Evolutionary conservation across 37 sponge, comb jelly and placozoan species (phyloP).

Genomic region (Tethya wilhelma): DNA sequence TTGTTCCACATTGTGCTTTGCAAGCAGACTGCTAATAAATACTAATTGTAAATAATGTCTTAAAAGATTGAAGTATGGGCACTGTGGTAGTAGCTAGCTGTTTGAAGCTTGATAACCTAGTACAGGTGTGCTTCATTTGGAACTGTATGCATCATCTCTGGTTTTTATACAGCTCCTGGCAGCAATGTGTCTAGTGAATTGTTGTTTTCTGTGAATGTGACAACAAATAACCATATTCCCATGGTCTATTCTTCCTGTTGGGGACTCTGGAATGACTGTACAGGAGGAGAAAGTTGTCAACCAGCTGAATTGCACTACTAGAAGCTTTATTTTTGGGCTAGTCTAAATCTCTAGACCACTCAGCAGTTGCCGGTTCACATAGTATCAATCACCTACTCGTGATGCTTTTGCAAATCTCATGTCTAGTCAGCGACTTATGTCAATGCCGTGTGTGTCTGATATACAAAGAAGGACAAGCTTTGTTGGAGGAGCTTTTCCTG

Average conservation of each 20-base stretch:
- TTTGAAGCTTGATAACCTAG: neutral
- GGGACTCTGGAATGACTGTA: too few relatives aligned
- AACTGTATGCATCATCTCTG: neutral
- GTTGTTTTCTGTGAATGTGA: too few relatives aligned
- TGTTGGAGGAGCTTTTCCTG: neutral
- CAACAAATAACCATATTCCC: too few relatives aligned
- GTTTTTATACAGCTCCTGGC: too few relatives aligned
- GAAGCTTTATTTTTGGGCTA: too few relatives aligned
- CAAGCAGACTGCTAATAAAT: too few relatives aligned
- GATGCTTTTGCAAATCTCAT: constrained; percentile 4
- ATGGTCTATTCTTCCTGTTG: too few relatives aligned
- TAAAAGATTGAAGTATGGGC: too few relatives aligned
- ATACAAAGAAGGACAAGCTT: constrained; percentile 10
- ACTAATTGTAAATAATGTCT: neutral
- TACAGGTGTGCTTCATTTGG: constrained; percentile 12
- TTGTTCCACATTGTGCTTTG: neutral
- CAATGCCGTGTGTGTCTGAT: neutral
- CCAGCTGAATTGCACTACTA: too few relatives aligned
- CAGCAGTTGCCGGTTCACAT: neutral
- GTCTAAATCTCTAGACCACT: too few relatives aligned
- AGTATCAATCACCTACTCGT: neutral
- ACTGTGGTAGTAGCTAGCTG: neutral
- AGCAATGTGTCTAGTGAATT: too few relatives aligned
- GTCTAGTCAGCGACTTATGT: neutral
- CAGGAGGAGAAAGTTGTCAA: too few relatives aligned